Evolutionary conservation across 2,888 invertebrate species (phyloP).

Genomic region (Caenorhabditis sulstoni): DNA sequence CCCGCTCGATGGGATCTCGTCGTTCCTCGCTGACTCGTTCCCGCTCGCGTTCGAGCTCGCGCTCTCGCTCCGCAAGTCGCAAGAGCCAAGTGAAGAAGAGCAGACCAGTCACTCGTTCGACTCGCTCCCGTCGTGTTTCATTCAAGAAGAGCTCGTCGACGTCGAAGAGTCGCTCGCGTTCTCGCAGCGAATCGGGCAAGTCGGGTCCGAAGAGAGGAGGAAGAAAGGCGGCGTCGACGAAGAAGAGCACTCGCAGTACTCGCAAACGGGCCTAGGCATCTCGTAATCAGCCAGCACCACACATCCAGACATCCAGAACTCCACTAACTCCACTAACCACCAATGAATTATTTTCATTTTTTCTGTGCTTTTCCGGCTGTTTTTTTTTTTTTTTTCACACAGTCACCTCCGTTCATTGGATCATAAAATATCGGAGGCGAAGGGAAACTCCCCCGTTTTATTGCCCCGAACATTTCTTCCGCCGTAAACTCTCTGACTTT

Average conservation of each 20-base stretch:
- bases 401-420: too few relatives aligned
- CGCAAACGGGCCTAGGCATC: not conserved
- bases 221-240: not conserved
- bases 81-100: not conserved
- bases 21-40: not conserved
- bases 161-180: not conserved
- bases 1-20: not conserved
- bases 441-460: too few relatives aligned
- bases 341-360: too few relatives aligned
- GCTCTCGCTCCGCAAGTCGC: not conserved
- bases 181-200: not conserved
- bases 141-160: not conserved
- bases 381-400: too few relatives aligned
- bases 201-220: not conserved
- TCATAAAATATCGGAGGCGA: too few relatives aligned
- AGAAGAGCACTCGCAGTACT: conserved; percentile 1
- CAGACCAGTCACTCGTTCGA: not conserved
- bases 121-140: not conserved
- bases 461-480: too few relatives aligned
- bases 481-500: too few relatives aligned
- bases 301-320: too few relatives aligned
- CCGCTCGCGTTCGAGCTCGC: conserved; percentile 3
- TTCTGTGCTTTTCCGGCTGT: too few relatives aligned
- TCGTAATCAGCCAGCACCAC: too few relatives aligned
- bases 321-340: too few relatives aligned